These are phyloP conservation scores for Sphaeridia pumilis DNA, from an alignment of 2,888 invertebrate species.

Conservation along the genomic window DNA sequence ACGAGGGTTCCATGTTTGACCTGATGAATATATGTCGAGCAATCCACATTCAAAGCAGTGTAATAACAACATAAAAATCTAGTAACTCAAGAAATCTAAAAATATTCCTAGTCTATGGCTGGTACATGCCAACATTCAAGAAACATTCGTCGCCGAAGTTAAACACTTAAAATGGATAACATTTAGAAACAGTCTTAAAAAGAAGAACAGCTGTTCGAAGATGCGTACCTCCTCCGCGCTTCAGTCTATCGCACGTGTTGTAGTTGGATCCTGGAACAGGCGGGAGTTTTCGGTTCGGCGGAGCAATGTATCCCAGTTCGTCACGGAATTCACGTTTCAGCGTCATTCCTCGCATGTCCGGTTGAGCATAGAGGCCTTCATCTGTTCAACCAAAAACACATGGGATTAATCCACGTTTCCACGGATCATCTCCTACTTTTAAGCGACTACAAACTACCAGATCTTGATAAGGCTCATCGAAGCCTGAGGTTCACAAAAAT, in stretches of 20 bases:
- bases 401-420: neutral
- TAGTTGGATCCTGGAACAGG: constrained; percentile 88
- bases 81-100: constrained; percentile 16
- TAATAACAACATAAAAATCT: constrained; percentile 30
- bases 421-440: no score
- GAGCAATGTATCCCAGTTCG: constrained; percentile 84
- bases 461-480: neutral
- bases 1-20: constrained; percentile 32
- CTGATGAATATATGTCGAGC: neutral
- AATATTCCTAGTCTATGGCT: neutral
- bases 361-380: constrained; percentile 61
- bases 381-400: constrained; percentile 45
- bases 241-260: constrained; percentile 86
- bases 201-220: neutral
- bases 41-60: neutral
- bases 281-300: constrained; percentile 80
- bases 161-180: neutral
- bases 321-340: constrained; percentile 60
- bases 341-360: constrained; percentile 35
- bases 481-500: neutral
- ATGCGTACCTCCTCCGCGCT: constrained; percentile 84
- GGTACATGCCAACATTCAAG: neutral
- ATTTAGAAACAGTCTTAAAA: neutral
- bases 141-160: neutral
- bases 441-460: neutral